These are phyloP conservation scores for Geophilus truncorum DNA, from an alignment of 2,888 invertebrate species.

Conservation along the genomic window DNA sequence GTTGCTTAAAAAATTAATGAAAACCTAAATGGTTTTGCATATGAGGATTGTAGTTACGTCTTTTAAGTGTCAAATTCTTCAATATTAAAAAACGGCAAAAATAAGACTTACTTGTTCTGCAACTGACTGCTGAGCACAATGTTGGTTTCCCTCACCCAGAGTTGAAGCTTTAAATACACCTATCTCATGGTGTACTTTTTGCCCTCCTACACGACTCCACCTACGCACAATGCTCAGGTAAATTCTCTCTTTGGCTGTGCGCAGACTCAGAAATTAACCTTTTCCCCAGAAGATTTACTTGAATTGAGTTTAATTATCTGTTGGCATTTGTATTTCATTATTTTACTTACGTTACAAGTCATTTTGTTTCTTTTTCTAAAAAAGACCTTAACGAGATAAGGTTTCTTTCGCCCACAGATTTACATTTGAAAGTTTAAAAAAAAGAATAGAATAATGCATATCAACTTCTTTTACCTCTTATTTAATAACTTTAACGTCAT, in stretches of 20 bases:
- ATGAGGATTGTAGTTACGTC: no score
- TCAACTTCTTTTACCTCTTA: no score
- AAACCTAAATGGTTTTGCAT: no score
- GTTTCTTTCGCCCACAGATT: no score
- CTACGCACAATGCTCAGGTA: conserved; percentile 16
- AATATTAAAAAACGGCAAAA: no score
- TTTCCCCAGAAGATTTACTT: background rate
- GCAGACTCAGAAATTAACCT: conserved; percentile 6
- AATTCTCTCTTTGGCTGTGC: background rate
- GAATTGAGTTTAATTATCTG: background rate
- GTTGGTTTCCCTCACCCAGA: background rate
- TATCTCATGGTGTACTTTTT: background rate
- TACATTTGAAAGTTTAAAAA: no score
- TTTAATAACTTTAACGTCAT: no score
- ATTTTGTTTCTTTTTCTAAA: background rate
- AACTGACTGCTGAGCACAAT: background rate
- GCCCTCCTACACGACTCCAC: conserved; percentile 1
- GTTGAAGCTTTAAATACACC: background rate
- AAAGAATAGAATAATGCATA: no score
- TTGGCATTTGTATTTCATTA: background rate
- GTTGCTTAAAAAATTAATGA: no score
- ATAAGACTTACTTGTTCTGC: background rate
- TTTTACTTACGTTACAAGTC: background rate
- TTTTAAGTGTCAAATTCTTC: no score
- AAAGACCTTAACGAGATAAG: no score